phyloP scores from a whole-genome alignment of 2,113 vertebrate species.

The Pelobates fuscus region DNA sequence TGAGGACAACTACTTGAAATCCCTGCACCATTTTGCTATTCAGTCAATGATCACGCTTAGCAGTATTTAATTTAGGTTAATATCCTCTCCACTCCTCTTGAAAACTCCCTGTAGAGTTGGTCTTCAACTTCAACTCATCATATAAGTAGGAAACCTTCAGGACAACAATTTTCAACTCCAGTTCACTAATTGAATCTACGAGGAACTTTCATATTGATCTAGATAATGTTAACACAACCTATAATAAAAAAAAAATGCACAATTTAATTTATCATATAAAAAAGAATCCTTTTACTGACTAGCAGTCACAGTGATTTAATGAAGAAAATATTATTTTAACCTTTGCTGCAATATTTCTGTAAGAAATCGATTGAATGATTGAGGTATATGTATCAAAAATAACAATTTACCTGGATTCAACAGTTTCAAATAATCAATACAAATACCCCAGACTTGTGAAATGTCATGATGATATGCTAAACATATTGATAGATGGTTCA shows the following conservation, averaged over 20 bases:
- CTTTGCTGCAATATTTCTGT: not conserved
- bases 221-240: not conserved
- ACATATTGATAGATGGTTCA: too few relatives aligned
- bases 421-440: too few relatives aligned
- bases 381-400: too few relatives aligned
- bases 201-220: conserved; percentile 6
- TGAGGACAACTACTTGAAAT: not conserved
- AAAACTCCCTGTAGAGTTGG: not conserved
- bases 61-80: not conserved
- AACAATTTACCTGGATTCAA: too few relatives aligned
- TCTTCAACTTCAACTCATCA: not conserved
- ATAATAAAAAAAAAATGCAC: not conserved
- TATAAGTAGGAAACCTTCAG: not conserved
- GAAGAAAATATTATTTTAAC: not conserved
- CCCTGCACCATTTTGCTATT: not conserved
- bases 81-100: not conserved
- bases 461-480: too few relatives aligned
- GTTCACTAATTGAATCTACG: conserved; percentile 3
- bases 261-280: not conserved
- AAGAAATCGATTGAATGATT: too few relatives aligned
- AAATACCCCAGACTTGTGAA: too few relatives aligned
- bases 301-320: not conserved
- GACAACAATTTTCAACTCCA: not conserved
- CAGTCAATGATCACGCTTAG: not conserved
- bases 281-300: not conserved